A percentile compares a stretch with the other conserved stretches of the same genome.
phyloP scores from a whole-genome alignment of 64 coral and sea anemone genomes.

The Montipora capricornis region DNA sequence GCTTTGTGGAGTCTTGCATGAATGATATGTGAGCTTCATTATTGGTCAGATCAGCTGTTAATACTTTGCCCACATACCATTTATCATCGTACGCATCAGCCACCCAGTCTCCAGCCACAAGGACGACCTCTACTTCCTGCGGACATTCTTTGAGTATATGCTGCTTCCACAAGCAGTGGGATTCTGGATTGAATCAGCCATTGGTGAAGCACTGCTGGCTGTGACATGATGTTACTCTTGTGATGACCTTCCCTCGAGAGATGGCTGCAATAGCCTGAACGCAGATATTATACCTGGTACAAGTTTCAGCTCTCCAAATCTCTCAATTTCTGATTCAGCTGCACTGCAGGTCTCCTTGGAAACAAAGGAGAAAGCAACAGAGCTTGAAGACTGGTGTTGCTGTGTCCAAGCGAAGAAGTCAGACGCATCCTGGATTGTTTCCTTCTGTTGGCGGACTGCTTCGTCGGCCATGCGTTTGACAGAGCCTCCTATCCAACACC shows the following conservation, averaged over 20 bases:
- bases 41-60: background rate
- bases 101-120: background rate
- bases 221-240: background rate
- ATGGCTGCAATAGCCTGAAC: conserved; percentile 37
- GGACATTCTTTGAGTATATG: conserved; percentile 6
- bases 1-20: background rate
- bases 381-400: too few relatives aligned
- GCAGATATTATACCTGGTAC: conserved; percentile 57
- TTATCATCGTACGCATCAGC: conserved; percentile 23
- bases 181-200: too few relatives aligned
- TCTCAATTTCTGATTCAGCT: background rate
- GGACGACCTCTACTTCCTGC: background rate
- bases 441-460: too few relatives aligned
- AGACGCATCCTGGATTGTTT: too few relatives aligned
- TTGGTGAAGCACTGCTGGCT: too few relatives aligned
- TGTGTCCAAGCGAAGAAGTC: too few relatives aligned
- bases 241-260: conserved; percentile 34
- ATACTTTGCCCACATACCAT: conserved; percentile 46
- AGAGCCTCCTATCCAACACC: too few relatives aligned
- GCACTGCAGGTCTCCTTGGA: background rate
- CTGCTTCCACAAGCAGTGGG: too few relatives aligned
- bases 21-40: background rate
- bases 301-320: background rate
- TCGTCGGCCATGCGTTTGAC: too few relatives aligned
- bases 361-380: too few relatives aligned